phyloP scores from a whole-genome alignment of 2,113 vertebrate genomes.

The Plotosus lineatus region DNA sequence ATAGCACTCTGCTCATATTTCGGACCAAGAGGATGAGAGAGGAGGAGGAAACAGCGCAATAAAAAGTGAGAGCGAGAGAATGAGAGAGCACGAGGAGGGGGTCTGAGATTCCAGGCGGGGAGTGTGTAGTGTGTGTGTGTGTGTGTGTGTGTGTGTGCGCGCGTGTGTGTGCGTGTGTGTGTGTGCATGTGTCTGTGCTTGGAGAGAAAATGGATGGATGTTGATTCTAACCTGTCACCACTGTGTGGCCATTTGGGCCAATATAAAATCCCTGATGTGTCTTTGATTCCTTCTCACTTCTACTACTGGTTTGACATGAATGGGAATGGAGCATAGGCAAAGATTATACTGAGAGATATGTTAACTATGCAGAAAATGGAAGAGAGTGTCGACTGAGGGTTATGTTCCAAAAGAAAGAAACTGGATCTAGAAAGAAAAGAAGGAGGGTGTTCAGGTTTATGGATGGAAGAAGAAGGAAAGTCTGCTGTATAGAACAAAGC shows the following conservation, averaged over 20 bases:
- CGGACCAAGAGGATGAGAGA: constrained; percentile 29
- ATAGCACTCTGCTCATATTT: constrained; percentile 47
- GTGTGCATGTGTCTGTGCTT: constrained; percentile 18
- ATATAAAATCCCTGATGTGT: constrained; percentile 57
- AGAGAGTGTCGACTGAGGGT: constrained; percentile 24
- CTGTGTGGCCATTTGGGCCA: constrained; percentile 56
- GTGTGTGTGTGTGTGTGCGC: constrained; percentile 20
- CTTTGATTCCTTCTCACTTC: constrained; percentile 56
- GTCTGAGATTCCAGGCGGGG: constrained; percentile 39
- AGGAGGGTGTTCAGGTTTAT: constrained; percentile 18
- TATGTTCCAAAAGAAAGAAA: constrained; percentile 18
- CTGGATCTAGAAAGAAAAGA: constrained; percentile 1
- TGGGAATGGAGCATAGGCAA: constrained; percentile 33
- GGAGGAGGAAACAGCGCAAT: constrained; percentile 40
- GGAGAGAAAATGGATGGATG: constrained; percentile 56
- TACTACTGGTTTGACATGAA: constrained; percentile 37
- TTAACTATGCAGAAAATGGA: constrained; percentile 26
- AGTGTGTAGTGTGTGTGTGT: constrained; percentile 31
- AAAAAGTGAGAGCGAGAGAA: constrained; percentile 63
- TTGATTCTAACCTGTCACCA: constrained; percentile 60
- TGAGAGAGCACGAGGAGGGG: constrained; percentile 58
- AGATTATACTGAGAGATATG: constrained; percentile 46
- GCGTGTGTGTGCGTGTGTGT: constrained; percentile 28
- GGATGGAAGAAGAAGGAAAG: neutral
- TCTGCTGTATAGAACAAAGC: neutral